These are phyloP conservation scores for Ichneumon xanthorius DNA, from an alignment of 2,888 invertebrate species.

Conservation along the genomic window DNA sequence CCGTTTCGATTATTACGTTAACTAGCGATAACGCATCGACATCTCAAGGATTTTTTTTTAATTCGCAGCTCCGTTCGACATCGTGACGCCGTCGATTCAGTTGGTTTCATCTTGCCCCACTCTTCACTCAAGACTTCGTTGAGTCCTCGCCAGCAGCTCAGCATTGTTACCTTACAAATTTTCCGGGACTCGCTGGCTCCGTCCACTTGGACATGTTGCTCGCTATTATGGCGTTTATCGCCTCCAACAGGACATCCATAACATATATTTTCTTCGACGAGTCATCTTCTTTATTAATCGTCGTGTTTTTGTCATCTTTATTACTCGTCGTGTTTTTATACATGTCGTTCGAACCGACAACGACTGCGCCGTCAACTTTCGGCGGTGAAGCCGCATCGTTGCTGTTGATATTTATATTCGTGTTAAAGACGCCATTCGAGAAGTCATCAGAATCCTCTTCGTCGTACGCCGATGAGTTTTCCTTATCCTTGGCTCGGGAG, in stretches of 20 bases:
- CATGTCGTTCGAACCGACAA: slow-evolving; percentile 30
- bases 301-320: no score
- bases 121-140: not conserved
- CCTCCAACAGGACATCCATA: slow-evolving; percentile 49
- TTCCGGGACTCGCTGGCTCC: slow-evolving; percentile 3
- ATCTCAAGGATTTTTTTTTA: not conserved
- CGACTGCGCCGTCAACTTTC: slow-evolving; percentile 3
- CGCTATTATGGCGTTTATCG: slow-evolving; percentile 38
- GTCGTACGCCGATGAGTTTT: no score
- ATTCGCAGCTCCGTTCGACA: not conserved
- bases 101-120: not conserved
- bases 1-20: not conserved
- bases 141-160: not conserved
- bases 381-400: not conserved
- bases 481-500: no score
- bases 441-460: not conserved
- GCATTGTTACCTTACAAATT: slow-evolving; percentile 19
- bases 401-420: slow-evolving; percentile 1
- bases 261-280: slow-evolving; percentile 19
- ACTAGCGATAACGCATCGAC: not conserved
- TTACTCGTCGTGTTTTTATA: not conserved
- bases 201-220: slow-evolving; percentile 13
- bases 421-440: not conserved
- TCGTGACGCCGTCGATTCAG: not conserved
- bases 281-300: no score